Conservation (phyloP, 2,113 vertebrate genomes). For the Anser cygnoides region DNA sequence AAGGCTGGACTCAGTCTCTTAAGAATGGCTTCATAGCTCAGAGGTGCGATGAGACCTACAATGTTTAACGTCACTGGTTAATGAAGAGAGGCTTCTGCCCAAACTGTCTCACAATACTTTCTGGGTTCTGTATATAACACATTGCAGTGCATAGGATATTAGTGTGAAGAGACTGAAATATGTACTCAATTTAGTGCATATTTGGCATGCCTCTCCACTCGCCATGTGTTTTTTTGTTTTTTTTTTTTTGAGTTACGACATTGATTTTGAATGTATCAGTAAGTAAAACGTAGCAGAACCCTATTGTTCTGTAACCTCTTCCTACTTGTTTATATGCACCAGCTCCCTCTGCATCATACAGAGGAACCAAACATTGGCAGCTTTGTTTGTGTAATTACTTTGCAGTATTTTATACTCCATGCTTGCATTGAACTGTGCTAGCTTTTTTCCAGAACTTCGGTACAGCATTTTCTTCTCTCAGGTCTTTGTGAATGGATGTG, state of each 20-base stretch:
- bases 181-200: fast-evolving
- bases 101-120: neutral
- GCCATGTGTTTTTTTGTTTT: neutral
- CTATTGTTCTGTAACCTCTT: neutral
- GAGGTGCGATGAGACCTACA: neutral
- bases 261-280: neutral
- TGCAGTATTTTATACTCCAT: neutral
- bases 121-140: neutral
- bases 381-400: neutral
- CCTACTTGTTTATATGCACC: neutral
- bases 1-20: neutral
- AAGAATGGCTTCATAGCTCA: neutral
- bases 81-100: neutral
- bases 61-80: neutral
- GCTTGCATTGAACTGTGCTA: neutral
- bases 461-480: fast-evolving
- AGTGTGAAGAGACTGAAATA: neutral
- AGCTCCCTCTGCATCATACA: fast-evolving
- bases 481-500: neutral
- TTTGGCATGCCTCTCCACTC: neutral
- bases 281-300: neutral
- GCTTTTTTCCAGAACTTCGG: neutral
- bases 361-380: neutral
- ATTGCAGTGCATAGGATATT: neutral
- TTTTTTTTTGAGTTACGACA: neutral